Evolutionary conservation across 2,113 vertebrate genomes (phyloP).

Genomic region (Ranitomeya imitator): DNA sequence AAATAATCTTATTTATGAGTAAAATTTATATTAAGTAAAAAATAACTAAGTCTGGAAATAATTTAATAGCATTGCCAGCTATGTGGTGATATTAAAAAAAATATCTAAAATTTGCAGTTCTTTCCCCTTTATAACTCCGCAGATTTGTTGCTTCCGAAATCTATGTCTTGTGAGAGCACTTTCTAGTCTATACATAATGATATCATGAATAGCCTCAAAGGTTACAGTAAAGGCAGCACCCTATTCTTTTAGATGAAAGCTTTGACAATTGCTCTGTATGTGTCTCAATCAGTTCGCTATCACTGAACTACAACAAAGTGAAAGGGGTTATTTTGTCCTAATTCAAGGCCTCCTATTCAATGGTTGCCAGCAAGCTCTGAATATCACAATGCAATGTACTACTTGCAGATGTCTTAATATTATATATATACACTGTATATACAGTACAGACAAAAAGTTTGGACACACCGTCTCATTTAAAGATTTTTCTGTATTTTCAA

Average conservation of each 20-base stretch:
- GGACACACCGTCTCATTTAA: no score
- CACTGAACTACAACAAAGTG: not conserved
- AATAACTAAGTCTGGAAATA: not conserved
- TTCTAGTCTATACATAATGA: conserved; percentile 12
- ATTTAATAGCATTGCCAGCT: not conserved
- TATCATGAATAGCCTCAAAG: conserved; percentile 10
- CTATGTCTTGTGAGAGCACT: not conserved
- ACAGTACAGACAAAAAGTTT: no score
- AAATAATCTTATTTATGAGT: not conserved
- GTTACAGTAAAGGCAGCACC: conserved; percentile 12
- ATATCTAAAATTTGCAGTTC: not conserved
- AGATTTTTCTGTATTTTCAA: no score
- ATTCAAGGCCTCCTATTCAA: not conserved
- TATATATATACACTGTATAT: not conserved
- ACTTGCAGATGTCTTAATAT: no score
- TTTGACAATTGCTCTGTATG: conserved; percentile 17
- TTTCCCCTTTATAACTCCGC: not conserved
- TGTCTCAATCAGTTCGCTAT: conserved; percentile 21
- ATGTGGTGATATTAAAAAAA: not conserved
- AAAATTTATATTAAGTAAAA: not conserved
- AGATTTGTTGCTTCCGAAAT: not conserved
- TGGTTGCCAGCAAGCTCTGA: not conserved
- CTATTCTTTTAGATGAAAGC: conserved; percentile 28
- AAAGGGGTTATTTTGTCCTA: conserved; percentile 20
- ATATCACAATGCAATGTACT: not conserved